Conservation (phyloP, 2,797 vertebrate genomes). For the Ptychadena robeensis region DNA sequence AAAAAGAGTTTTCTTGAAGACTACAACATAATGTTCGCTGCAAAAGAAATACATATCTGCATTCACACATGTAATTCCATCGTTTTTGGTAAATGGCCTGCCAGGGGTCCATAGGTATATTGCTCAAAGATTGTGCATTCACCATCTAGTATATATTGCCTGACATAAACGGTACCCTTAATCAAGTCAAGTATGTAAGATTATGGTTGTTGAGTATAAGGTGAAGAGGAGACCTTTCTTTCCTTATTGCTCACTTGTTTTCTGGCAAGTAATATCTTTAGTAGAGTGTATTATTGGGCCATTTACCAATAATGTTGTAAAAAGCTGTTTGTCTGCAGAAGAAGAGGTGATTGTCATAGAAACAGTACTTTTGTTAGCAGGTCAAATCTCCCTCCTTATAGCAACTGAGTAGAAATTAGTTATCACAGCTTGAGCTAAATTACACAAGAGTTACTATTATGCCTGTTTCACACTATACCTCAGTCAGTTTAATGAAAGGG, state of each 20-base stretch:
- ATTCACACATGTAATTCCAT: not conserved
- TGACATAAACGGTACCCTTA: slow-evolving; percentile 19
- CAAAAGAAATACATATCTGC: not conserved
- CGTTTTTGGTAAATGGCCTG: not conserved
- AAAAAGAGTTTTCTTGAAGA: not conserved
- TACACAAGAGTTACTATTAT: slow-evolving; percentile 39
- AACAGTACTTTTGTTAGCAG: slow-evolving; percentile 38
- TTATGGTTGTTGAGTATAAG: slow-evolving; percentile 26
- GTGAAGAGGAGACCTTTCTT: slow-evolving; percentile 19
- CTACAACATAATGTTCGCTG: slow-evolving; percentile 5
- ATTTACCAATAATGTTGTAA: slow-evolving; percentile 39
- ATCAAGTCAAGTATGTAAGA: slow-evolving; percentile 17
- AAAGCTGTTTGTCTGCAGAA: slow-evolving; percentile 32
- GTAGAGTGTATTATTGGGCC: slow-evolving; percentile 24
- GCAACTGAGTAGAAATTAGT: slow-evolving; percentile 46
- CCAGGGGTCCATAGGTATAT: not conserved
- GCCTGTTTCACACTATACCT: slow-evolving; percentile 30
- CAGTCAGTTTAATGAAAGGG: slow-evolving; percentile 20
- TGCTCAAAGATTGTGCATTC: slow-evolving; percentile 2
- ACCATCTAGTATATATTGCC: not conserved
- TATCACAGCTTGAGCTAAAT: slow-evolving; percentile 43
- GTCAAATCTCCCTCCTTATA: slow-evolving; percentile 30
- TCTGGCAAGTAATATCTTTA: slow-evolving; percentile 10
- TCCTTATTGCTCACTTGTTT: slow-evolving; percentile 34
- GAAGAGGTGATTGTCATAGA: slow-evolving; percentile 44